Base-by-base conservation (phyloP, 1,140 invertebrate genomes). In the Stenopsyche tienmushanensis region DNA sequence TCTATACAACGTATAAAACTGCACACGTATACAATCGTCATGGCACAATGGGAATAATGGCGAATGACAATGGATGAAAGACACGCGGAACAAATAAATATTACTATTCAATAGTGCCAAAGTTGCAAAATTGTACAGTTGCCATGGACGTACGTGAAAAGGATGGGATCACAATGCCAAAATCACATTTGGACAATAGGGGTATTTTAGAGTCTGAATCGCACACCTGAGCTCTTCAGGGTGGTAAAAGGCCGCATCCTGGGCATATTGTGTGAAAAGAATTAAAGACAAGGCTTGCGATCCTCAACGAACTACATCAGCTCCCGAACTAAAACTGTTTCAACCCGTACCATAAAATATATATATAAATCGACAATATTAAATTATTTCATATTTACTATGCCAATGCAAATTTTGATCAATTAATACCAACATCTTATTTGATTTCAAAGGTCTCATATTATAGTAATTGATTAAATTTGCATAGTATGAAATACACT, bases 61-160 rank as follows among this genome's bases (percentile, higher is more conserved):
- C 5, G 26, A 47, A 58, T 25, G 62, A 69, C 67, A 69, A 69
- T 69, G 39, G 49, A 20, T 64, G 64, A 69, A 69, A 69, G 67
- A 69, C 67, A 69, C 67, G 58, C 60, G 67, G 67, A 66, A 66
- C 67, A 69, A 69, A 69, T 69, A 69, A 69, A 69, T 69, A 69
- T 69, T 69, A 69, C 67, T 66, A 69, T 69, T 69, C 64, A 69
- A 69, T 69, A 65, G 64, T 49, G 58, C 34, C 53, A 54, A 69
- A 64, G 67, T 69, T 69, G 67, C 67, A 59, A 65, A 66, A 69
- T 69, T 47, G 60, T 50, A 53, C 42, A 42, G 57, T 62, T 41
- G 62, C 53, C 44, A 42, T 47, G 39, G 57, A 26, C 42, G 47
- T 13, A 15, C 50, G 17, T 47, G 49, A 58, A 52, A 49, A 65